Evolutionary conservation across 2,888 invertebrate genomes (phyloP).

Genomic region (Isotomurus palustris): DNA sequence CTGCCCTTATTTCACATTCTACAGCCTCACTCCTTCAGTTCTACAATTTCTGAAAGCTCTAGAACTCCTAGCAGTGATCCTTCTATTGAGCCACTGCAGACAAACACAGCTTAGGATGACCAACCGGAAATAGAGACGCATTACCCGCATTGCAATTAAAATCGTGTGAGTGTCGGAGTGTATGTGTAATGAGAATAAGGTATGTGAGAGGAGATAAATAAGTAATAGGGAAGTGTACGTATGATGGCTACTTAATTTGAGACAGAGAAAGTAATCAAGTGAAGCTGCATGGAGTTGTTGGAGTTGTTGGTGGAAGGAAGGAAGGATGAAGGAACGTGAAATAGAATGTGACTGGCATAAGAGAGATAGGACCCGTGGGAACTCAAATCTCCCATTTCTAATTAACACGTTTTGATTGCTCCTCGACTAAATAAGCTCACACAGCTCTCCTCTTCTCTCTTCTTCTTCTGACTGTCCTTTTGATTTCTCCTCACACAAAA

Average conservation of each 20-base stretch:
- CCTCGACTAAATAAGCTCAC: conserved; percentile 11
- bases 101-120: no score
- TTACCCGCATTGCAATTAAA: no score
- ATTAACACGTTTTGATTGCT: conserved; percentile 47
- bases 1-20: background rate
- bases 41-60: no score
- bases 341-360: conserved; percentile 41
- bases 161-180: no score
- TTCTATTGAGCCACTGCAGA: no score
- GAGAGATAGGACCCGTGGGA: conserved; percentile 45
- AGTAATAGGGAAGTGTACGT: no score
- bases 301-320: background rate
- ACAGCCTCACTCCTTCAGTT: no score
- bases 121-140: no score
- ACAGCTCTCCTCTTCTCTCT: background rate
- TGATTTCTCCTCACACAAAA: background rate
- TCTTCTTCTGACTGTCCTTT: background rate
- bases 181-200: no score
- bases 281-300: conserved; percentile 3
- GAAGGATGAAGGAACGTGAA: conserved; percentile 23
- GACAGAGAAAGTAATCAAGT: background rate
- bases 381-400: conserved; percentile 43
- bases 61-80: no score
- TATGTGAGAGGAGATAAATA: no score
- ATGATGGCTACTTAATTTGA: background rate